Evolutionary conservation across 1,140 invertebrate genomes (phyloP).

Genomic region (Papilio polytes): DNA sequence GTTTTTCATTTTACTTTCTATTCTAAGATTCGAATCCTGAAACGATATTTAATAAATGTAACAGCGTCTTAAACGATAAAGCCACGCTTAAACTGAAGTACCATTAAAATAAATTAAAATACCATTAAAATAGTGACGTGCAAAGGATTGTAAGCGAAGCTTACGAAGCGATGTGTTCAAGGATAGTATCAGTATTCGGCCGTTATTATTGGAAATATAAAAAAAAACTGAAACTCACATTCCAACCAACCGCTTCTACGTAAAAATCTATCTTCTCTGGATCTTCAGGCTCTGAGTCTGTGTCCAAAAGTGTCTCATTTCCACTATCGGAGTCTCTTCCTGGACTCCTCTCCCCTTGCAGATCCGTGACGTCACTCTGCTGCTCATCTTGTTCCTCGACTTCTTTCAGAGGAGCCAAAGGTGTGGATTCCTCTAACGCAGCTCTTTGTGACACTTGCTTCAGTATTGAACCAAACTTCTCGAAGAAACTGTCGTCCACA

Average conservation of each 20-base stretch:
- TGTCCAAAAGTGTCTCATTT: constrained; percentile 79
- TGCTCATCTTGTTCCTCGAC: constrained; percentile 74
- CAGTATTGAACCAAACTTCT: constrained; percentile 89
- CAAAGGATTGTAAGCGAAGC: no score
- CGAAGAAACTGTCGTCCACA: constrained; percentile 91
- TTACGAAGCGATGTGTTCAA: no score
- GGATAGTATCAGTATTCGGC: no score
- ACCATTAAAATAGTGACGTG: no score
- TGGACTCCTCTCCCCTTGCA: constrained; percentile 60
- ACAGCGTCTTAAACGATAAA: no score
- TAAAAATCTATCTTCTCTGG: constrained; percentile 85
- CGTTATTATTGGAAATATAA: no score
- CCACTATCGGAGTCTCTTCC: constrained; percentile 84
- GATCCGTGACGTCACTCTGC: constrained; percentile 71
- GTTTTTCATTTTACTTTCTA: no score
- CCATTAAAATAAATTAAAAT: no score
- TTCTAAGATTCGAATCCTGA: no score
- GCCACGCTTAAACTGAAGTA: no score
- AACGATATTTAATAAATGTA: no score
- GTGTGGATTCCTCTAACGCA: constrained; percentile 81
- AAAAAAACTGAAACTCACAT: constrained; percentile 85
- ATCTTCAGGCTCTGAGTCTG: constrained; percentile 84
- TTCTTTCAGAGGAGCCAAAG: constrained; percentile 81
- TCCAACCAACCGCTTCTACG: constrained; percentile 86
- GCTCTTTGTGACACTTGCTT: constrained; percentile 86